These are phyloP conservation scores for Eospalax fontanierii DNA, from an alignment of 2,797 vertebrate species.

Conservation along the genomic window DNA sequence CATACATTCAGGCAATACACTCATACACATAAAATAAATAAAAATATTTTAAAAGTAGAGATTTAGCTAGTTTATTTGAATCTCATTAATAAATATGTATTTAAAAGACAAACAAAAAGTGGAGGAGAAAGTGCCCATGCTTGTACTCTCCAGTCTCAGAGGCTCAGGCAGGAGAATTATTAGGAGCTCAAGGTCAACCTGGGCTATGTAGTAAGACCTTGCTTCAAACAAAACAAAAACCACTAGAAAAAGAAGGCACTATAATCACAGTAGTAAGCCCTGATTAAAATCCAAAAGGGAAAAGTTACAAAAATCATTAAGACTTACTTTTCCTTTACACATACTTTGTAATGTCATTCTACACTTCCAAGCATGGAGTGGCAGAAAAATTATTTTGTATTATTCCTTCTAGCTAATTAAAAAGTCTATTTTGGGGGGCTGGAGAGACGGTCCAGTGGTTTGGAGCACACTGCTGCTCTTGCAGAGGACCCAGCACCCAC, in stretches of 20 bases:
- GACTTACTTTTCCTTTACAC: slow-evolving; percentile 42
- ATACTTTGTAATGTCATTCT: slow-evolving; percentile 19
- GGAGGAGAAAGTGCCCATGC: too few species aligned
- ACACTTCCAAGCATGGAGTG: neutral
- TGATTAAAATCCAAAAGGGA: slow-evolving; percentile 59
- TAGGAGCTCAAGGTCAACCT: neutral
- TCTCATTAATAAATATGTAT: slow-evolving; percentile 13
- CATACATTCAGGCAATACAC: too few species aligned
- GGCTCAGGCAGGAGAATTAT: neutral
- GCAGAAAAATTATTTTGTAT: slow-evolving; percentile 39
- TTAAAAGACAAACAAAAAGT: neutral
- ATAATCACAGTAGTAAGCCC: slow-evolving; percentile 40
- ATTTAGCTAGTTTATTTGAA: slow-evolving; percentile 44
- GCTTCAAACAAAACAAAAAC: neutral
- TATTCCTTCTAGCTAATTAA: slow-evolving; percentile 35
- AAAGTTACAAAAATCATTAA: slow-evolving; percentile 33
- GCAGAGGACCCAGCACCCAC: too few species aligned
- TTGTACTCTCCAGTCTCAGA: too few species aligned
- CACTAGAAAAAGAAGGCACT: neutral
- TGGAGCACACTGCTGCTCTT: too few species aligned
- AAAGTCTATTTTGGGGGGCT: neutral
- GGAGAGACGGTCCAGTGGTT: too few species aligned
- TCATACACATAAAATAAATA: too few species aligned
- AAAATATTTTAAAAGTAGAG: slow-evolving; percentile 29
- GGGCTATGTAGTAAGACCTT: neutral